Conservation (phyloP, 2,113 vertebrate species). For the Ptilonorhynchus violaceus region DNA sequence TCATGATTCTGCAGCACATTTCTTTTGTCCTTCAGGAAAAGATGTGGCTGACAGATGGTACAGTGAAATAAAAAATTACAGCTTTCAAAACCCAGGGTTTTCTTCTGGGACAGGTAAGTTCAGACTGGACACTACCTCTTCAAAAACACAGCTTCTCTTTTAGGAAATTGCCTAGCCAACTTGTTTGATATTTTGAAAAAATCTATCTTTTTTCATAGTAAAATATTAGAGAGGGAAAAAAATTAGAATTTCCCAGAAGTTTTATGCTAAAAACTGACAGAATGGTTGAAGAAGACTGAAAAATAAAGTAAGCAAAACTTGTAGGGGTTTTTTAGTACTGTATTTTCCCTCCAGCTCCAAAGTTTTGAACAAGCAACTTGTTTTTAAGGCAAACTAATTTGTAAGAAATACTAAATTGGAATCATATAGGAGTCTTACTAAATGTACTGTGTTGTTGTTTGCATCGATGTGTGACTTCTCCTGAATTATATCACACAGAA, state of each 20-base stretch:
- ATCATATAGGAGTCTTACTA: not conserved
- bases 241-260: not conserved
- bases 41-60: conserved; percentile 97
- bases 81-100: conserved; percentile 92
- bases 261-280: not conserved
- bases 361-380: not conserved
- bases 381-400: not conserved
- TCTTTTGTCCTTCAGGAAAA: conserved; percentile 77
- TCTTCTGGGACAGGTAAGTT: conserved; percentile 91
- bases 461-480: not conserved
- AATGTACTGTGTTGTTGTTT: not conserved
- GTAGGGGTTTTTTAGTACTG: rapidly evolving
- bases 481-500: not conserved
- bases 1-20: not conserved
- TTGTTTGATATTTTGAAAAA: not conserved
- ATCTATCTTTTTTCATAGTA: not conserved
- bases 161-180: not conserved
- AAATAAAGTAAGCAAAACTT: not conserved
- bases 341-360: not conserved
- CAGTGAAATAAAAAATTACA: conserved; percentile 94
- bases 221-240: not conserved
- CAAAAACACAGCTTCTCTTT: not conserved
- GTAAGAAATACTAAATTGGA: not conserved
- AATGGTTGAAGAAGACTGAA: not conserved
- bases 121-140: not conserved